Conservation (phyloP, 2,797 vertebrate genomes). For the Brachyrhaphis roseni region DNA sequence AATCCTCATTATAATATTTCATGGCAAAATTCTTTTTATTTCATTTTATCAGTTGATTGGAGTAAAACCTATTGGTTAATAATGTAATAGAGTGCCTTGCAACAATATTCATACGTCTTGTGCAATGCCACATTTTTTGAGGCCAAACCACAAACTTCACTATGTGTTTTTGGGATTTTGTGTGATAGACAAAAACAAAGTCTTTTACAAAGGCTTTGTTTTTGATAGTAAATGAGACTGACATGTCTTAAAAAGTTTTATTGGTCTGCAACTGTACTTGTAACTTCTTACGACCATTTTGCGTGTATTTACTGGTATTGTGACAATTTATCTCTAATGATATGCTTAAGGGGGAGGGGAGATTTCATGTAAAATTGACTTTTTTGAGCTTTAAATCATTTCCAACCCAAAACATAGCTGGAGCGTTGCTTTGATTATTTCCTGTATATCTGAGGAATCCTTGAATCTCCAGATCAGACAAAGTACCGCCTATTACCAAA, state of each 20-base stretch:
- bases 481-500: no score
- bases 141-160: not conserved
- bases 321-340: not conserved
- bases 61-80: not conserved
- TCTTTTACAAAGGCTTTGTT: not conserved
- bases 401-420: no score
- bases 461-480: no score
- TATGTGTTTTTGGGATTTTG: not conserved
- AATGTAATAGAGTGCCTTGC: not conserved
- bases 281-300: not conserved
- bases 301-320: not conserved
- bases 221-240: not conserved
- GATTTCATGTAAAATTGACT: no score
- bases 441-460: no score
- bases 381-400: no score
- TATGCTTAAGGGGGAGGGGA: no score
- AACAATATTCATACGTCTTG: constrained; percentile 2
- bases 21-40: constrained; percentile 32
- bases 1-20: constrained; percentile 23
- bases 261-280: not conserved
- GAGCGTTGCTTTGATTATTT: no score
- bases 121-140: not conserved
- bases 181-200: not conserved
- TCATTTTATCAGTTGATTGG: constrained; percentile 20
- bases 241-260: not conserved